phyloP scores from a whole-genome alignment of 1,140 invertebrate species.

The Lucilia sericata region DNA sequence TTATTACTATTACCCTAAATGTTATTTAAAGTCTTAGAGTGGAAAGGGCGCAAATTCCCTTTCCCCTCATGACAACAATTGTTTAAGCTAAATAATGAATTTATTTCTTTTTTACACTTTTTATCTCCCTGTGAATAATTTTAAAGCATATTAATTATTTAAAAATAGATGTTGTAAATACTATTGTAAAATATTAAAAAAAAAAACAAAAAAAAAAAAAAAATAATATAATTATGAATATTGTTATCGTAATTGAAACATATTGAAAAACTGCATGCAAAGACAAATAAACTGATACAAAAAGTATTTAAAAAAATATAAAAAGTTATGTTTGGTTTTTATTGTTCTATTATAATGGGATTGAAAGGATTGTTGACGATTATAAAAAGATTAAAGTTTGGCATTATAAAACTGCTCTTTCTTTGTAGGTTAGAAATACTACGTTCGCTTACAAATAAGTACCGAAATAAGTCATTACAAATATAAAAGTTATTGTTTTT shows the following conservation, averaged over 20 bases:
- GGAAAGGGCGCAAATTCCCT: too few species aligned
- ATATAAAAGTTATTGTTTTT: too few species aligned
- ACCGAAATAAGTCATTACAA: too few species aligned
- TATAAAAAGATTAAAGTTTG: too few species aligned
- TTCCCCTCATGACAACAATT: not conserved
- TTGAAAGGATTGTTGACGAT: too few species aligned
- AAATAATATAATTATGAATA: slow-evolving; percentile 26
- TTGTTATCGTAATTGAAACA: slow-evolving; percentile 38
- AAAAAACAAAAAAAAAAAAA: slow-evolving; percentile 28
- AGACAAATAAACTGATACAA: slow-evolving; percentile 45
- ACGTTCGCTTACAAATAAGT: too few species aligned
- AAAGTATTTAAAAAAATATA: slow-evolving; percentile 42
- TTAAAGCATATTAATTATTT: slow-evolving; percentile 27
- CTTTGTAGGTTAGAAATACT: too few species aligned
- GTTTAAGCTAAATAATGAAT: slow-evolving; percentile 32
- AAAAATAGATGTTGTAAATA: slow-evolving; percentile 42
- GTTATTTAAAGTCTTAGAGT: too few species aligned
- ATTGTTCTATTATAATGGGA: too few species aligned
- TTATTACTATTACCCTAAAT: not conserved
- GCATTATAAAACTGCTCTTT: too few species aligned
- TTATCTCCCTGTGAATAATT: slow-evolving; percentile 18
- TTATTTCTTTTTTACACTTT: not conserved
- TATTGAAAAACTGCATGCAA: slow-evolving; percentile 44
- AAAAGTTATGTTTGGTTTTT: not conserved
- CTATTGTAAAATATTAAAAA: slow-evolving; percentile 20